Percentiles rank a stretch among this genome's conserved stretches.
Conservation (phyloP, 1,140 invertebrate genomes). For the Drosophila tani region DNA sequence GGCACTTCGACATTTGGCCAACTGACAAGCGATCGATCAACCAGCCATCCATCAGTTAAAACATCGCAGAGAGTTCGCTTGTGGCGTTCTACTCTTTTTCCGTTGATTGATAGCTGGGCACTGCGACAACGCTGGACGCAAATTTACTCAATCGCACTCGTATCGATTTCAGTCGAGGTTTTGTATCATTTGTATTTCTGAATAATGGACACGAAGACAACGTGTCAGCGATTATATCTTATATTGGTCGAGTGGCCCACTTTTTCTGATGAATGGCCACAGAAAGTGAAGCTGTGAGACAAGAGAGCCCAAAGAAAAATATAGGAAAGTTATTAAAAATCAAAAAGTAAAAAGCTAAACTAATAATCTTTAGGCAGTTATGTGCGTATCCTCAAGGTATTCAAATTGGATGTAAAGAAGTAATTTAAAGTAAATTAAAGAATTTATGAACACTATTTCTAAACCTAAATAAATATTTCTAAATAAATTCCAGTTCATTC, state of each 20-base stretch:
- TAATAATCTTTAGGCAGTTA: neutral
- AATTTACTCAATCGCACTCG: conserved; percentile 69
- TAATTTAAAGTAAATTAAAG: too few relatives aligned
- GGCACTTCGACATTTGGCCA: conserved; percentile 71
- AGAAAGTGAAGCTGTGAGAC: conserved; percentile 1
- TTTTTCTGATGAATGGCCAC: conserved; percentile 2
- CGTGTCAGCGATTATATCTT: conserved; percentile 25
- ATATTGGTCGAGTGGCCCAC: neutral
- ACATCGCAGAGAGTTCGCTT: conserved; percentile 25
- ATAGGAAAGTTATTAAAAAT: neutral
- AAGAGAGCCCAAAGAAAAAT: neutral
- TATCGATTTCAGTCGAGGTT: conserved; percentile 33
- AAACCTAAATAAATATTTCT: too few relatives aligned
- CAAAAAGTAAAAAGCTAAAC: too few relatives aligned
- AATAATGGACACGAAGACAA: conserved; percentile 38
- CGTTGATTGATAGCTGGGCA: conserved; percentile 71
- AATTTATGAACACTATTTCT: too few relatives aligned
- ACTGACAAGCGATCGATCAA: conserved; percentile 73
- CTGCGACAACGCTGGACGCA: conserved; percentile 40
- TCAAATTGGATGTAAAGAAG: neutral
- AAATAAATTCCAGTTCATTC: too few relatives aligned
- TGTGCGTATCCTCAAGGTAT: too few relatives aligned
- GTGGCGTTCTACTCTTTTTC: conserved; percentile 21
- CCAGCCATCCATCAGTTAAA: conserved; percentile 75
- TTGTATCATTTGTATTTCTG: conserved; percentile 14